A percentile compares a stretch with the other conserved stretches of the same genome.
phyloP scores from a whole-genome alignment of 2,113 vertebrate genomes.

The Xyrauchen texanus region DNA sequence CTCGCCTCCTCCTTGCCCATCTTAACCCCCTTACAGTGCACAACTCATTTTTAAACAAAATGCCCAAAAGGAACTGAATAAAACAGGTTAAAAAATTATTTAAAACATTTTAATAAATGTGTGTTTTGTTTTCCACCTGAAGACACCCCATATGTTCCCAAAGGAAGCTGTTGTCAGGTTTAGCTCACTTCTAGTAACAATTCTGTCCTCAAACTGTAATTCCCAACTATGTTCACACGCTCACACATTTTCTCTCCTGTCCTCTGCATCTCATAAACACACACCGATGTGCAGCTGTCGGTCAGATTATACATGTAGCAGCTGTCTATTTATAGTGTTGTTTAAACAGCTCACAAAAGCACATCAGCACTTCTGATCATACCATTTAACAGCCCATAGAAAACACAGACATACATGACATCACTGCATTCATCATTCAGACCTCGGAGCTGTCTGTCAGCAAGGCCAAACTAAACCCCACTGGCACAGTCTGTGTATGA shows the following conservation, averaged over 20 bases:
- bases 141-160: no score
- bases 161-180: no score
- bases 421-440: not conserved
- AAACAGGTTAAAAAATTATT: no score
- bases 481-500: not conserved
- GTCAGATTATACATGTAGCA: constrained; percentile 24
- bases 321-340: constrained; percentile 33
- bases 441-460: constrained; percentile 2
- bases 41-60: no score
- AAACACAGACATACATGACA: constrained; percentile 2
- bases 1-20: no score
- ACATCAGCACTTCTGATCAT: constrained; percentile 12
- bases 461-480: not conserved
- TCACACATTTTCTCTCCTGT: not conserved
- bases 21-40: no score
- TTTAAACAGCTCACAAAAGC: constrained; percentile 11
- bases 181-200: no score
- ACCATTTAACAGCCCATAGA: not conserved
- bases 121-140: no score
- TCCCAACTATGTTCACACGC: no score
- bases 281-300: constrained; percentile 11
- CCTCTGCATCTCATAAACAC: not conserved
- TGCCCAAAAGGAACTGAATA: no score
- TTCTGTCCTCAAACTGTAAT: no score
- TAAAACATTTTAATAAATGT: no score